Base-by-base conservation (phyloP, 1,140 invertebrate genomes). In the Radopholus similis region DNA sequence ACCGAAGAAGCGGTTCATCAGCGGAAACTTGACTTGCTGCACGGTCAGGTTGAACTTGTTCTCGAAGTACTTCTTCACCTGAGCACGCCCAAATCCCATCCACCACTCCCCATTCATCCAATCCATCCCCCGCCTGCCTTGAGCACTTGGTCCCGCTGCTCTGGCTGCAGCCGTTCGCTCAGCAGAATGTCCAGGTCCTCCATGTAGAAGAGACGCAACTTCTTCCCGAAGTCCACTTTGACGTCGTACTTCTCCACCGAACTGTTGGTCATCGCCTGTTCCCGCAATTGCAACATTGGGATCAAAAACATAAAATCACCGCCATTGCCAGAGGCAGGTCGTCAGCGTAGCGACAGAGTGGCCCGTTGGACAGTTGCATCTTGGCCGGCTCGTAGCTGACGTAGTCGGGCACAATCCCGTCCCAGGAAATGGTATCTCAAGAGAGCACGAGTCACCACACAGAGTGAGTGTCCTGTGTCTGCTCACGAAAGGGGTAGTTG, bases 271-370 rank as follows among this genome's bases (percentile, higher is more conserved):
- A 80, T 58, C 9, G 78, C 62, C 73, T 78, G n/a, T 55, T 26
- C 6, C n/a, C 23, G n/a, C n/a, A 55, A 18, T 55, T 55, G 28
- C 15, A 13, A 18, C 15, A 18, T 56, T 9, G 13, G 13, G 30
- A 56, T 32, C n/a, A 18, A n/a, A 58, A 53, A 54, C 28, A 59
- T 57, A 54, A 59, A 59, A 26, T 37, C 32, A 49, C 63, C 30
- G 63, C 42, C 63, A 66, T 66, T 53, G 91, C 86, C 83, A 70
- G 91, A 85, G 1, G 90, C 90, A 58, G 88, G 84, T 68, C 51
- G 71, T 88, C 87, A 1, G 91, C 90, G 80, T 90, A 90, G 75
- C 92, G 88, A 73, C 90, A 90, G 88, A 97, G 91, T 0, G 93
- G 93, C 1, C 94, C 94, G 34, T 92, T 87, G n/a, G 83, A 42